phyloP scores from a whole-genome alignment of 1,140 invertebrate species.

The Drosophila grimshawi region DNA sequence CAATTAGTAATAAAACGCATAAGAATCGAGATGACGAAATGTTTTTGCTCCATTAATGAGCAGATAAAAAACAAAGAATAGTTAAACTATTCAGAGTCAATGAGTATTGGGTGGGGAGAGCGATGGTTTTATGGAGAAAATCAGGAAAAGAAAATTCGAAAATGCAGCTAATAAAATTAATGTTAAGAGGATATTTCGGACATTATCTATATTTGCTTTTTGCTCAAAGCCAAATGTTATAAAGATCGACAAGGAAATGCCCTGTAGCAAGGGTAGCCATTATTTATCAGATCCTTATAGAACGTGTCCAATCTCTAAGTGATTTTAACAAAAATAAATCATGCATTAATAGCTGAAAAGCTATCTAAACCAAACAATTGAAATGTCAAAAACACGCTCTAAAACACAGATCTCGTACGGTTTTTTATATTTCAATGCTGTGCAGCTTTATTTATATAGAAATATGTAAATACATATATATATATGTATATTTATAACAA shows the following conservation, averaged over 20 bases:
- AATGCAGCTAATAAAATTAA: conserved; percentile 20
- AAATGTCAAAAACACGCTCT: conserved; percentile 7
- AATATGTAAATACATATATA: neutral
- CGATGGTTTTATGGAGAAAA: neutral
- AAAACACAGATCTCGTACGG: no score
- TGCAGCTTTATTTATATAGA: neutral
- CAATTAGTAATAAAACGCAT: conserved; percentile 34
- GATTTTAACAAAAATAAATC: neutral
- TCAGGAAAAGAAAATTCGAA: neutral
- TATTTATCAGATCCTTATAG: no score
- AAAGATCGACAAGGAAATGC: neutral
- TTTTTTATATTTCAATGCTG: conserved; percentile 1
- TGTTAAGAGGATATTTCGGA: neutral
- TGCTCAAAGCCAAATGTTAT: neutral
- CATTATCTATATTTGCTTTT: conserved; percentile 1
- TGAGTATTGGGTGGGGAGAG: neutral
- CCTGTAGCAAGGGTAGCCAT: neutral
- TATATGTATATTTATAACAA: conserved; percentile 32
- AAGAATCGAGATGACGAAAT: conserved; percentile 29
- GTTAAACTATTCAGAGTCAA: conserved; percentile 26
- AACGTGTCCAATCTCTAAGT: no score
- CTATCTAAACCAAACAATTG: neutral
- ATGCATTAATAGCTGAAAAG: no score
- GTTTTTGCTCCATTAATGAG: conserved; percentile 43
- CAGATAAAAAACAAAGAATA: conserved; percentile 18